A percentile compares a stretch with the other conserved stretches of the same genome.
phyloP scores from a whole-genome alignment of 2,888 invertebrate species.

The Drosophila buzzatii region DNA sequence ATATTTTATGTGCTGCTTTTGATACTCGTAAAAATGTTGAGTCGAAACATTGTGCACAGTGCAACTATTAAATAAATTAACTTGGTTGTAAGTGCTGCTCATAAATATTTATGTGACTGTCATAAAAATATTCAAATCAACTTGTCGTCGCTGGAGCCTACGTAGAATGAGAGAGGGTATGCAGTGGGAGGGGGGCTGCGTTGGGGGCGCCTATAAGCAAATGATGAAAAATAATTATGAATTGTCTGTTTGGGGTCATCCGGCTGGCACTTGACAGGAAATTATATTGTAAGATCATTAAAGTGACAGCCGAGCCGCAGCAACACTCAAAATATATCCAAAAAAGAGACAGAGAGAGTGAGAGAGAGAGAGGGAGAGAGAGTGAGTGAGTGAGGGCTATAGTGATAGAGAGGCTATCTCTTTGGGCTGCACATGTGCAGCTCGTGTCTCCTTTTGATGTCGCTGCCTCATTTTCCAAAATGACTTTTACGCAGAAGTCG shows the following conservation, averaged over 20 bases:
- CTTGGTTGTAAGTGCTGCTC: constrained; percentile 75
- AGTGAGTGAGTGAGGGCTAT: too few species aligned
- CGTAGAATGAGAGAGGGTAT: neutral
- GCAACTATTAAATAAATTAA: constrained; percentile 77
- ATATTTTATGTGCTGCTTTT: constrained; percentile 38
- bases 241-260: constrained; percentile 61
- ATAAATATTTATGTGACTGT: constrained; percentile 76
- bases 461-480: constrained; percentile 56
- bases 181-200: neutral
- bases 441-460: constrained; percentile 59
- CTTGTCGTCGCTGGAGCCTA: constrained; percentile 53
- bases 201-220: constrained; percentile 57
- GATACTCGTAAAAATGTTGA: constrained; percentile 42
- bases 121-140: constrained; percentile 77
- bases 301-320: constrained; percentile 55
- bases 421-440: constrained; percentile 63
- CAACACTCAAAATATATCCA: constrained; percentile 23
- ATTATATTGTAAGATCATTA: constrained; percentile 74
- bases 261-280: constrained; percentile 66
- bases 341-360: too few species aligned
- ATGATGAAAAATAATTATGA: constrained; percentile 72
- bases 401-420: constrained; percentile 29
- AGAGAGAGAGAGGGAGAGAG: neutral
- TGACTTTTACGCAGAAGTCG: constrained; percentile 78
- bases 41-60: constrained; percentile 47